phyloP scores from a whole-genome alignment of 2,888 invertebrate genomes.

The Cyclophora punctaria region DNA sequence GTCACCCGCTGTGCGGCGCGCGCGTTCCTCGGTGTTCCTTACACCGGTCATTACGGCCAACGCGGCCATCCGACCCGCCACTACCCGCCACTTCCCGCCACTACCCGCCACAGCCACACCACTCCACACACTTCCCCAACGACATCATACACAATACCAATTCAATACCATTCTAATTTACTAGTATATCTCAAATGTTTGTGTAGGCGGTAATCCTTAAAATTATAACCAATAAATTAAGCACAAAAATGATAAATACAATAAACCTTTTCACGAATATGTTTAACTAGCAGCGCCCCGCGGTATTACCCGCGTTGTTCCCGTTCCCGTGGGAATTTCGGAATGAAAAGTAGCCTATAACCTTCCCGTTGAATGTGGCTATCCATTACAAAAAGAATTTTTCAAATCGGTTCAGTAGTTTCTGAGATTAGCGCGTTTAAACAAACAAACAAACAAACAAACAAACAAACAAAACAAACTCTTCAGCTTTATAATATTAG shows the following conservation, averaged over 20 bases:
- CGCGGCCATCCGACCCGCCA: slow-evolving; percentile 17
- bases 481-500: no score
- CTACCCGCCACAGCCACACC: slow-evolving; percentile 15
- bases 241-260: slow-evolving; percentile 1
- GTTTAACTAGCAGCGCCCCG: no score
- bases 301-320: no score
- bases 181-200: background rate
- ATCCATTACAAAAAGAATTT: no score
- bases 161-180: background rate
- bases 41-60: slow-evolving; percentile 31
- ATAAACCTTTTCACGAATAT: no score
- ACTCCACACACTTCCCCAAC: slow-evolving; percentile 1
- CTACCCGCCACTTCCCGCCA: slow-evolving; percentile 11
- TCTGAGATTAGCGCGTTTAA: no score
- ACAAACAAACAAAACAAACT: no score
- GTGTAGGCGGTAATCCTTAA: background rate
- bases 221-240: background rate
- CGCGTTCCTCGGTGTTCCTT: slow-evolving; percentile 25
- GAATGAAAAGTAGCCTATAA: no score
- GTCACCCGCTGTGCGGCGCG: slow-evolving; percentile 45
- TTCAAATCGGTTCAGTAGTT: no score
- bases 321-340: no score
- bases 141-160: background rate
- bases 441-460: no score
- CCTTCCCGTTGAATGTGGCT: no score